Conservation (phyloP, 2,113 vertebrate species). For the Aplodontia rufa region DNA sequence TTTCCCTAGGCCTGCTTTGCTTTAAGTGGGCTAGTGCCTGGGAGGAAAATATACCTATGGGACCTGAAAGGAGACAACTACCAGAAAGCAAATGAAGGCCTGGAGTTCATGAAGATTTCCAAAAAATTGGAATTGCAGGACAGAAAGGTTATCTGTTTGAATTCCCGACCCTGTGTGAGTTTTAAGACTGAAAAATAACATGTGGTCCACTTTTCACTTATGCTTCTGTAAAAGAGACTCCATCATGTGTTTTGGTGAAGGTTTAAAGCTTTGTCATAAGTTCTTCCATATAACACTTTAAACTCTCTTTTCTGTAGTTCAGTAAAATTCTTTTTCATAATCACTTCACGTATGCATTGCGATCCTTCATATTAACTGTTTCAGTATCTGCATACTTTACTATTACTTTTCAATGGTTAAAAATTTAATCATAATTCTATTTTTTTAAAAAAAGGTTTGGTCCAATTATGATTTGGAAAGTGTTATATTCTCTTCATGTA, state of each 20-base stretch:
- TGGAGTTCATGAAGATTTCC: constrained; percentile 35
- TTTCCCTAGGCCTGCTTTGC: neutral
- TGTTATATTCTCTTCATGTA: neutral
- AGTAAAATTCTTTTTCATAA: neutral
- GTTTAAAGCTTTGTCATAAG: neutral
- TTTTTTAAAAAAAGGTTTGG: neutral
- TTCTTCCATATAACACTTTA: neutral
- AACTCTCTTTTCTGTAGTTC: neutral
- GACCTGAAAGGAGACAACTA: neutral
- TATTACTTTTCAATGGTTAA: neutral
- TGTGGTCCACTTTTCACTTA: neutral
- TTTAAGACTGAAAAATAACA: constrained; percentile 33
- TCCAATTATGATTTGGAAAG: neutral
- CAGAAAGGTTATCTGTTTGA: neutral
- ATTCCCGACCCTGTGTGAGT: neutral
- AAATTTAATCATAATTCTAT: neutral
- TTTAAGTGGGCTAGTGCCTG: constrained; percentile 36
- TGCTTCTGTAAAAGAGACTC: neutral
- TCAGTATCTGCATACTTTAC: neutral
- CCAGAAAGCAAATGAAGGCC: neutral
- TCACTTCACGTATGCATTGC: neutral
- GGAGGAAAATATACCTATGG: constrained; percentile 23
- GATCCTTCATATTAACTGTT: neutral
- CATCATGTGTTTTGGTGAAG: neutral
- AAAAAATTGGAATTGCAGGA: neutral